phyloP scores from a whole-genome alignment of 2,797 vertebrate species.

The Lithobates pipiens region DNA sequence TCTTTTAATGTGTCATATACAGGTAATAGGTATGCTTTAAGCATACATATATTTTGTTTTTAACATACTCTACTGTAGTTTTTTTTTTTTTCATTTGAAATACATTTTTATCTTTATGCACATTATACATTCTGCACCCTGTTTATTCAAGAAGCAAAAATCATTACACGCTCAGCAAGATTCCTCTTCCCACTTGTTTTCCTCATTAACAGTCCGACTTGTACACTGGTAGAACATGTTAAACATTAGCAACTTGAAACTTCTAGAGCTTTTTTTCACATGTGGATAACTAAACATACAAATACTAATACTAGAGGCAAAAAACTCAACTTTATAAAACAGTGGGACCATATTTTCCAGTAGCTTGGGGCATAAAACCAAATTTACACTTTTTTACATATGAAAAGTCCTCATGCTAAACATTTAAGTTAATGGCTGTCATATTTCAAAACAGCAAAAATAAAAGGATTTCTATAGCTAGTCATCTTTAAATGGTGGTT shows the following conservation, averaged over 20 bases:
- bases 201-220: background rate
- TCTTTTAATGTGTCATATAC: no score
- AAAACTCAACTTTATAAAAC: background rate
- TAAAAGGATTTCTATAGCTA: slow-evolving; percentile 28
- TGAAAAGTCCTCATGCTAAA: background rate
- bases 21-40: no score
- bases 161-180: background rate
- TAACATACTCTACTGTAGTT: no score
- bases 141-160: background rate
- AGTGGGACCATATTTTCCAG: background rate
- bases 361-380: background rate
- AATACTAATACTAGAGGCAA: background rate
- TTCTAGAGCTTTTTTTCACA: background rate
- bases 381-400: no score
- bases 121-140: background rate
- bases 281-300: background rate
- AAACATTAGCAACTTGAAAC: background rate
- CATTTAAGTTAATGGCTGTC: background rate
- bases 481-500: slow-evolving; percentile 46
- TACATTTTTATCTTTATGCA: background rate
- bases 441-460: slow-evolving; percentile 22
- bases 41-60: no score
- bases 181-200: background rate
- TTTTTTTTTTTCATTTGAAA: no score
- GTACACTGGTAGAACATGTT: background rate